Percentiles rank a stretch among this genome's conserved stretches.
These are phyloP conservation scores for Anagrus nilaparvatae DNA, from an alignment of 1,140 invertebrate genomes.

Conservation along the genomic window DNA sequence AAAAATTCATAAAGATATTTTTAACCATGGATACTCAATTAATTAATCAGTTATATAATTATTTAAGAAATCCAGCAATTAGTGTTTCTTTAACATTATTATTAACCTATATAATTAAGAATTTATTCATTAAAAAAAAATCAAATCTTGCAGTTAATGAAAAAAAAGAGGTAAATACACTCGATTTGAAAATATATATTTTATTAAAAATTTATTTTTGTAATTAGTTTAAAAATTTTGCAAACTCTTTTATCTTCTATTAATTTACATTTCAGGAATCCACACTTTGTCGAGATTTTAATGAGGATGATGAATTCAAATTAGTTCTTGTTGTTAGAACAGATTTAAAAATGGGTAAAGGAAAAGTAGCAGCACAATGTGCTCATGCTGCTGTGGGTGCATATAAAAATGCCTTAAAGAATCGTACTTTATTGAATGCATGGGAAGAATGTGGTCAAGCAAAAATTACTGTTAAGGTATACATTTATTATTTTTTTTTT, in stretches of 20 bases:
- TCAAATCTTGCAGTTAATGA: not conserved
- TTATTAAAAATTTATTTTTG: not conserved
- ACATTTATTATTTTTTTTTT: constrained; percentile 4
- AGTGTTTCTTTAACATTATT: constrained; percentile 7
- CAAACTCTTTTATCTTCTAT: too few species aligned
- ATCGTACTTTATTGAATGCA: constrained; percentile 51
- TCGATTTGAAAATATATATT: not conserved
- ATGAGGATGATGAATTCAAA: constrained; percentile 52
- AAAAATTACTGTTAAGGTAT: constrained; percentile 68
- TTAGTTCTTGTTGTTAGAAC: constrained; percentile 78
- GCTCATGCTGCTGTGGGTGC: constrained; percentile 78
- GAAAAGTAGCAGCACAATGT: constrained; percentile 89
- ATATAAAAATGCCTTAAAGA: constrained; percentile 54
- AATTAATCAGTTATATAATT: too few species aligned
- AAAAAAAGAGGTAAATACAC: not conserved
- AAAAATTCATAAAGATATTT: too few species aligned
- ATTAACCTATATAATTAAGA: constrained; percentile 5
- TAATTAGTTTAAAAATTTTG: too few species aligned
- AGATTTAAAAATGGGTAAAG: constrained; percentile 90
- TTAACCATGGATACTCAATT: too few species aligned
- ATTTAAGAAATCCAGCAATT: constrained; percentile 3
- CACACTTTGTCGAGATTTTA: not conserved
- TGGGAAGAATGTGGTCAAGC: constrained; percentile 75
- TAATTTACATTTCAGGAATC: not conserved
- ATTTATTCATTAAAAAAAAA: constrained; percentile 7